Conservation (phyloP, 2,888 invertebrate species). For the Brachylomia viminalis region DNA sequence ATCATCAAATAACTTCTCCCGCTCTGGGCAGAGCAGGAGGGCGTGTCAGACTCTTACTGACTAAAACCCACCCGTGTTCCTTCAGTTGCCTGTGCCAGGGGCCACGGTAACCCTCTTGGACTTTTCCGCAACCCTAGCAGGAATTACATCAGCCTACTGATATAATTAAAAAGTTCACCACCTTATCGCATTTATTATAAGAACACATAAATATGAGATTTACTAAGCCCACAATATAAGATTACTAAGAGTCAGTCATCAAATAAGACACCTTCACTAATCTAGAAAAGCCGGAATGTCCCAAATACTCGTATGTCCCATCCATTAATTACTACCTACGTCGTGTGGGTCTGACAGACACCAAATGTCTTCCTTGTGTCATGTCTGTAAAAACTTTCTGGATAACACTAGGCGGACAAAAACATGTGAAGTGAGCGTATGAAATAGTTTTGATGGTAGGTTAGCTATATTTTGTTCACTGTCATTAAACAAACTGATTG, state of each 20-base stretch:
- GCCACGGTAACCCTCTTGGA: no score
- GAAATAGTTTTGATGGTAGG: conserved; percentile 23
- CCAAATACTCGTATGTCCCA: conserved; percentile 19
- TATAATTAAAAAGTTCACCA: background rate
- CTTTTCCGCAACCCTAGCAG: no score
- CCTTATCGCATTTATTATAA: no score
- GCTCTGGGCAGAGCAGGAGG: no score
- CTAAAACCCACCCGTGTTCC: no score
- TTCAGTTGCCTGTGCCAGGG: no score
- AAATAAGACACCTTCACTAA: conserved; percentile 20
- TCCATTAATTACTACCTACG: conserved; percentile 51
- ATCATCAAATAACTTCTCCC: no score
- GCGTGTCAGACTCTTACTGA: no score
- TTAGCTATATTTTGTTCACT: background rate
- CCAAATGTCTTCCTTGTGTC: conserved; percentile 30
- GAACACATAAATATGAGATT: background rate
- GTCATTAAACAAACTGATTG: background rate
- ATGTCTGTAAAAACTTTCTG: conserved; percentile 29
- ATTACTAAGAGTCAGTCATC: background rate
- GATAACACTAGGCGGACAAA: conserved; percentile 12
- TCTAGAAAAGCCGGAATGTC: conserved; percentile 9
- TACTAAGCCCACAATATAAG: background rate
- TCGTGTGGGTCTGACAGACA: conserved; percentile 46
- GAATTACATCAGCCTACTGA: background rate
- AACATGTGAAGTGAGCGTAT: conserved; percentile 23